A percentile compares a stretch with the other conserved stretches of the same genome.
Conservation (phyloP, 2,888 invertebrate genomes). For the Drosophila nr. perissopoda region DNA sequence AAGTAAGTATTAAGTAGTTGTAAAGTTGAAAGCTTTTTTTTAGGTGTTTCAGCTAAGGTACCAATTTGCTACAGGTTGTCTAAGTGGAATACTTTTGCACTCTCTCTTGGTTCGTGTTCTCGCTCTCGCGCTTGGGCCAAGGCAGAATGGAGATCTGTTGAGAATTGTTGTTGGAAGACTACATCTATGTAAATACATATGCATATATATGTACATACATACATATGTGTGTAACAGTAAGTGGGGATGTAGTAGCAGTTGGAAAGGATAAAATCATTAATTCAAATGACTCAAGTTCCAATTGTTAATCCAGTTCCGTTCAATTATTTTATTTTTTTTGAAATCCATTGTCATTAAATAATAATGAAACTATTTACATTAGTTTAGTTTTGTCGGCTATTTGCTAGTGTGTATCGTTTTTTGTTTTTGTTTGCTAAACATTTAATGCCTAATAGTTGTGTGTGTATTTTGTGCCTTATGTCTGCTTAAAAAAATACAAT, state of each 20-base stretch:
- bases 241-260: slow-evolving; percentile 12
- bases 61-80: slow-evolving; percentile 76
- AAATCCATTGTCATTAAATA: not conserved
- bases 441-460: slow-evolving; percentile 37
- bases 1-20: slow-evolving; percentile 28
- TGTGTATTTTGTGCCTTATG: slow-evolving; percentile 32
- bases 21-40: slow-evolving; percentile 61
- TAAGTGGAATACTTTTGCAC: slow-evolving; percentile 53
- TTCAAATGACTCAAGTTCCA: slow-evolving; percentile 16
- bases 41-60: slow-evolving; percentile 72
- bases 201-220: slow-evolving; percentile 4
- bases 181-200: slow-evolving; percentile 48
- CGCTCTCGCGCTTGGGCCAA: slow-evolving; percentile 29
- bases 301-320: slow-evolving; percentile 9
- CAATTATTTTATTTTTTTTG: not conserved
- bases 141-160: slow-evolving; percentile 38
- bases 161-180: slow-evolving; percentile 66
- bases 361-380: slow-evolving; percentile 19
- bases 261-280: not conserved
- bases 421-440: slow-evolving; percentile 21
- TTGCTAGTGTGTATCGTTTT: slow-evolving; percentile 10
- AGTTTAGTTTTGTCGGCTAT: not conserved
- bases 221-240: slow-evolving; percentile 2
- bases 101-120: slow-evolving; percentile 45
- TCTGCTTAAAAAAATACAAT: slow-evolving; percentile 60